Conservation (phyloP, 2,888 invertebrate genomes). For the Acrocyrtus sp. region DNA sequence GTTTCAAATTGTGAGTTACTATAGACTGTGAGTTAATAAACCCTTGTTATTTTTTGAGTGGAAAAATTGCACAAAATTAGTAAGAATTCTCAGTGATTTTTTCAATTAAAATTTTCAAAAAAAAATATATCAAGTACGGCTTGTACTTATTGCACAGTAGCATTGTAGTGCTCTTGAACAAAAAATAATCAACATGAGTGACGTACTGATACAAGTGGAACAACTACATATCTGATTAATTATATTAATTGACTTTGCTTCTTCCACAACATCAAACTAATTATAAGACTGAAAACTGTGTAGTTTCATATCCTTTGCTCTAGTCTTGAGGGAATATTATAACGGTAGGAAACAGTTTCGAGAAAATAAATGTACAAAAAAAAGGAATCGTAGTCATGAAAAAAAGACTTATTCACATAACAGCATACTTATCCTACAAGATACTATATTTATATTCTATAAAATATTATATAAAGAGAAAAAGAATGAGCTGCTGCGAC, state of each 20-base stretch:
- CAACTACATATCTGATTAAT: not conserved
- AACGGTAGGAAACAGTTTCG: not conserved
- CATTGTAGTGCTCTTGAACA: not conserved
- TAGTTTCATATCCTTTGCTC: no score
- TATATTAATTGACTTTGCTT: not conserved
- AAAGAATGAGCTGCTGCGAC: conserved; percentile 53
- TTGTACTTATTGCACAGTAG: not conserved
- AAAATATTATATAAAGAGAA: conserved; percentile 7
- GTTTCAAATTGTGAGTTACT: no score
- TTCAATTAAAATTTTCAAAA: no score
- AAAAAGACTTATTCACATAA: no score
- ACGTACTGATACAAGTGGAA: not conserved
- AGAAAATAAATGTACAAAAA: not conserved
- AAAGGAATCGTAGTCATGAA: no score
- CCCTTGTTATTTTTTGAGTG: no score
- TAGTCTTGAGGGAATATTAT: not conserved
- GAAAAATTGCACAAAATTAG: conserved; percentile 3
- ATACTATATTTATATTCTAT: no score
- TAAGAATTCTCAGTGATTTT: no score
- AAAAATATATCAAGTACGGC: no score
- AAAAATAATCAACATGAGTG: no score
- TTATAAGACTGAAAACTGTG: not conserved
- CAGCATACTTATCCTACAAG: no score
- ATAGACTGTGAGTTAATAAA: no score
- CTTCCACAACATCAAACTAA: not conserved